phyloP scores from a whole-genome alignment of 2,113 vertebrate genomes.

The Mungos mungo region DNA sequence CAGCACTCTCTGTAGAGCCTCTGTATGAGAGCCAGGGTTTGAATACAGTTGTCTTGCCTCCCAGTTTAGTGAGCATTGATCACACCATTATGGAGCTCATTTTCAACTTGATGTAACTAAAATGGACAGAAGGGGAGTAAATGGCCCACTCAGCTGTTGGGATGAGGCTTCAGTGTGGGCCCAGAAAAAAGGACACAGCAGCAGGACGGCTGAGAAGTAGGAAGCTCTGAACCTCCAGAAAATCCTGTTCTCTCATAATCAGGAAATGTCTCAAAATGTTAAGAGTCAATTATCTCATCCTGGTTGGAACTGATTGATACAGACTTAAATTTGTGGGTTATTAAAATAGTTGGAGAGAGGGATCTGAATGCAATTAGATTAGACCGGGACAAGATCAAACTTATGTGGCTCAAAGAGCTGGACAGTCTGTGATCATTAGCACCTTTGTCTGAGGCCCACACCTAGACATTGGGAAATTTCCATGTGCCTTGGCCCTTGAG shows the following conservation, averaged over 20 bases:
- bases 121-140: neutral
- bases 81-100: neutral
- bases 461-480: neutral
- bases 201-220: neutral
- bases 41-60: neutral
- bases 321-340: slow-evolving; percentile 41
- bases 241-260: slow-evolving; percentile 47
- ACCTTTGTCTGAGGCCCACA: neutral
- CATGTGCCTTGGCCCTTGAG: neutral
- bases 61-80: neutral
- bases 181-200: neutral
- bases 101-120: neutral
- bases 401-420: neutral
- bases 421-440: slow-evolving; percentile 3
- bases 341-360: neutral
- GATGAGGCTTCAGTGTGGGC: neutral
- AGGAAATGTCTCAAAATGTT: neutral
- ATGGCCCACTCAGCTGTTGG: neutral
- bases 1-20: neutral
- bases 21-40: neutral
- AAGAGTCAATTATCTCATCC: slow-evolving; percentile 45
- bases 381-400: slow-evolving; percentile 21
- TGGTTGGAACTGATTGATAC: slow-evolving; percentile 38
- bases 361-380: slow-evolving; percentile 13
- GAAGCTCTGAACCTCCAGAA: neutral